Conservation (phyloP, 2,797 vertebrate species). For the Acanthurus lineatus region DNA sequence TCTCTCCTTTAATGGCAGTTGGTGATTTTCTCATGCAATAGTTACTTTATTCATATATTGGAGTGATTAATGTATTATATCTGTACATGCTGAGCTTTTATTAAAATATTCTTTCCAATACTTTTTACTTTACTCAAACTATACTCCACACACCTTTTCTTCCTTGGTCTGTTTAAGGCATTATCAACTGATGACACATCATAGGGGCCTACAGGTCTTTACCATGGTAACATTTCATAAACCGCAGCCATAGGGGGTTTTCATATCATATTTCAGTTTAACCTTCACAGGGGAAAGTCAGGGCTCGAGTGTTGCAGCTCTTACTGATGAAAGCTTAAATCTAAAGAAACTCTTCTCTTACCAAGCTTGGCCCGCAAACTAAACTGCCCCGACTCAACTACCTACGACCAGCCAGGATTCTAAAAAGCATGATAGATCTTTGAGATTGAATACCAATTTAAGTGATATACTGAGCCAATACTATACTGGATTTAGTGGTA, state of each 20-base stretch:
- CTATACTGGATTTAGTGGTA: conserved; percentile 48
- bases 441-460: conserved; percentile 37
- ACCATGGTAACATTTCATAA: conserved; percentile 41
- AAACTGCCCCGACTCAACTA: conserved; percentile 16
- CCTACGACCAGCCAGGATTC: conserved; percentile 27
- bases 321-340: conserved; percentile 41
- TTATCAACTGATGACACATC: conserved; percentile 42
- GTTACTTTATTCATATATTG: not conserved
- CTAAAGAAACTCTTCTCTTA: conserved; percentile 21
- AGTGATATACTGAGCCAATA: conserved; percentile 5
- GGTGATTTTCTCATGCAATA: not conserved
- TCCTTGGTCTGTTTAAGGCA: conserved; percentile 30
- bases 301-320: not conserved
- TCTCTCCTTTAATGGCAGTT: not conserved
- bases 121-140: not conserved
- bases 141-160: conserved; percentile 8
- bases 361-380: conserved; percentile 15
- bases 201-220: conserved; percentile 15
- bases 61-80: not conserved
- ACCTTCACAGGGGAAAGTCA: conserved; percentile 15
- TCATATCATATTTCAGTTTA: conserved; percentile 49
- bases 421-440: conserved; percentile 37
- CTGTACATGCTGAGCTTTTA: not conserved
- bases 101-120: not conserved
- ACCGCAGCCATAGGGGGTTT: conserved; percentile 31